Conservation (phyloP, 2,888 invertebrate species). For the Pinctada fucata region DNA sequence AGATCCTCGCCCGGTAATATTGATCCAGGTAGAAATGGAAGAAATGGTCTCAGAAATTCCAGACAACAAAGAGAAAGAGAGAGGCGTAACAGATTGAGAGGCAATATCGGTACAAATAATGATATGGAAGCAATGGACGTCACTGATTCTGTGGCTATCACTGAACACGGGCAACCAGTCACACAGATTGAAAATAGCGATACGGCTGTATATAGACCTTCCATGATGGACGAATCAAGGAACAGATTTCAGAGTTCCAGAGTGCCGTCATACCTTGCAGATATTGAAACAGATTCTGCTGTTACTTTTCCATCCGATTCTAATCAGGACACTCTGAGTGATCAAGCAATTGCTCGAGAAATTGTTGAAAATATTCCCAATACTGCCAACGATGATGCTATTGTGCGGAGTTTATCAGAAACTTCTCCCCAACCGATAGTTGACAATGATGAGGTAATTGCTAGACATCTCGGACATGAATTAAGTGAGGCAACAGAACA, state of each 20-base stretch:
- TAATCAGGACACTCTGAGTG: not conserved
- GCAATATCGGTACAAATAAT: not conserved
- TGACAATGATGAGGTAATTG: slow-evolving; percentile 25
- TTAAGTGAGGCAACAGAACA: slow-evolving; percentile 4
- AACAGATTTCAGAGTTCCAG: too few species aligned
- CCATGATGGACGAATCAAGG: not conserved
- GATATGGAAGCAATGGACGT: slow-evolving; percentile 16
- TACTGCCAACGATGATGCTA: not conserved
- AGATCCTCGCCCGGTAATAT: not conserved
- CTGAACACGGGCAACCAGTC: not conserved
- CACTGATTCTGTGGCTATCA: slow-evolving; percentile 5
- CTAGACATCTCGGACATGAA: slow-evolving; percentile 10
- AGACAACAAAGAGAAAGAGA: not conserved
- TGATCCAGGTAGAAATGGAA: not conserved
- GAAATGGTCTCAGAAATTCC: not conserved
- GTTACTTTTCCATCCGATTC: not conserved
- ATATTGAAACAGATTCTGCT: not conserved
- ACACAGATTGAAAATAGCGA: not conserved
- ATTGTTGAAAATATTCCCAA: not conserved
- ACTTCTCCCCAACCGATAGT: not conserved
- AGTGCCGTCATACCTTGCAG: not conserved
- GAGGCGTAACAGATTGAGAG: too few species aligned
- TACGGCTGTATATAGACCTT: not conserved
- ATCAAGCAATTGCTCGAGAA: not conserved
- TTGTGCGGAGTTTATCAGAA: not conserved